phyloP scores from a whole-genome alignment of 2,888 invertebrate genomes.

The Calliphora vomitoria region DNA sequence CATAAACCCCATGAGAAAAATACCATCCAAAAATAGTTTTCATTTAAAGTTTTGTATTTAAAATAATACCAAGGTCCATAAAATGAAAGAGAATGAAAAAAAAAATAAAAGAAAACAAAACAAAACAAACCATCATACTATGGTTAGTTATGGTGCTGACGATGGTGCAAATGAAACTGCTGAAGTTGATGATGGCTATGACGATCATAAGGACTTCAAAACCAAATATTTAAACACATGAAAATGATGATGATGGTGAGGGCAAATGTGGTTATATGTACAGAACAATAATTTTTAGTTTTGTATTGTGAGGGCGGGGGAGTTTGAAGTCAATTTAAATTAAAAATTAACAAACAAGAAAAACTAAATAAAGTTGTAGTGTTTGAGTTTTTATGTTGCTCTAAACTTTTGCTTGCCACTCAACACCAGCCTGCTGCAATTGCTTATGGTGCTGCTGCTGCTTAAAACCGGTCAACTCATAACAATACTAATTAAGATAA shows the following conservation, averaged over 20 bases:
- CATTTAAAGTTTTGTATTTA: constrained; percentile 68
- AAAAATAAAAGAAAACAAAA: not conserved
- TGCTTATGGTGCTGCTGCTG: too few species aligned
- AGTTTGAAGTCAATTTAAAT: constrained; percentile 54
- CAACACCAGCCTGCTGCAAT: constrained; percentile 25
- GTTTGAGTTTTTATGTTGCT: too few species aligned
- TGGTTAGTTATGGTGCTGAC: constrained; percentile 47
- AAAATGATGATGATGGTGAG: not conserved
- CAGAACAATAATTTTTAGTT: constrained; percentile 36
- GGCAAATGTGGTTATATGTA: not conserved
- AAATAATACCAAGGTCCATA: constrained; percentile 59
- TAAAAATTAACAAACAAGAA: constrained; percentile 10
- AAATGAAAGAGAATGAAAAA: constrained; percentile 8
- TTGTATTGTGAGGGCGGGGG: constrained; percentile 7
- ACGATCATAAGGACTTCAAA: constrained; percentile 26
- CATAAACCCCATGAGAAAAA: constrained; percentile 57
- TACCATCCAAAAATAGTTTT: constrained; percentile 55
- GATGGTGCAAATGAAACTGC: constrained; percentile 12
- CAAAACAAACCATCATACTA: constrained; percentile 27
- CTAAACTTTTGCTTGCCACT: constrained; percentile 1
- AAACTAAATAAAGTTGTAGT: constrained; percentile 37
- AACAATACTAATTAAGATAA: constrained; percentile 64
- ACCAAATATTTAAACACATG: constrained; percentile 21
- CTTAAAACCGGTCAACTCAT: constrained; percentile 30
- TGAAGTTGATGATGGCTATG: constrained; percentile 26